Conservation (phyloP, 1,140 invertebrate genomes). For the Phocides pigmalion region DNA sequence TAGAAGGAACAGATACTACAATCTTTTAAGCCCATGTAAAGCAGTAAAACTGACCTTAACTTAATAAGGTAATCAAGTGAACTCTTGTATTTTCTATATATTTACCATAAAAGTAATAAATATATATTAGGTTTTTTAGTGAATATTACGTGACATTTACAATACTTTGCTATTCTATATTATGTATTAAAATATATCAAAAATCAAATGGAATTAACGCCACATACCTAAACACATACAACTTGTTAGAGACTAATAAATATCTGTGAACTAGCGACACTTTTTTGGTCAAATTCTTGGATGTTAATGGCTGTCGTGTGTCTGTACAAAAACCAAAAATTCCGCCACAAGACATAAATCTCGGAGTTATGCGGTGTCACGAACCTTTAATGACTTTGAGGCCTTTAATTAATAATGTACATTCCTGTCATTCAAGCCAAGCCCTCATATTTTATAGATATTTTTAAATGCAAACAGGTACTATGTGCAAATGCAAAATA, state of each 20-base stretch:
- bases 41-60: too few species aligned
- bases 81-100: too few species aligned
- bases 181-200: neutral
- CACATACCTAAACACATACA: neutral
- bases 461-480: constrained; percentile 15
- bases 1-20: too few species aligned
- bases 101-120: too few species aligned
- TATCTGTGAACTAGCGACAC: constrained; percentile 31
- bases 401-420: constrained; percentile 70
- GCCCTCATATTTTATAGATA: constrained; percentile 12
- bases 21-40: too few species aligned
- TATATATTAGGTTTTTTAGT: too few species aligned
- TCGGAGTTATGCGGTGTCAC: constrained; percentile 52
- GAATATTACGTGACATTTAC: too few species aligned
- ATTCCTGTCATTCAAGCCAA: constrained; percentile 56
- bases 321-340: constrained; percentile 67
- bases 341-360: constrained; percentile 58
- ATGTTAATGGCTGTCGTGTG: constrained; percentile 72
- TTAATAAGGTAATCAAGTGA: too few species aligned
- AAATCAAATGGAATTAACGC: neutral
- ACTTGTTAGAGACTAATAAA: constrained; percentile 17
- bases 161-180: too few species aligned
- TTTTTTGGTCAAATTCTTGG: constrained; percentile 36
- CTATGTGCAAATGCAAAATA: neutral
- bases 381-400: constrained; percentile 38